These are phyloP conservation scores for Dendrolimus punctatus DNA, from an alignment of 1,140 invertebrate genomes.

Conservation along the genomic window DNA sequence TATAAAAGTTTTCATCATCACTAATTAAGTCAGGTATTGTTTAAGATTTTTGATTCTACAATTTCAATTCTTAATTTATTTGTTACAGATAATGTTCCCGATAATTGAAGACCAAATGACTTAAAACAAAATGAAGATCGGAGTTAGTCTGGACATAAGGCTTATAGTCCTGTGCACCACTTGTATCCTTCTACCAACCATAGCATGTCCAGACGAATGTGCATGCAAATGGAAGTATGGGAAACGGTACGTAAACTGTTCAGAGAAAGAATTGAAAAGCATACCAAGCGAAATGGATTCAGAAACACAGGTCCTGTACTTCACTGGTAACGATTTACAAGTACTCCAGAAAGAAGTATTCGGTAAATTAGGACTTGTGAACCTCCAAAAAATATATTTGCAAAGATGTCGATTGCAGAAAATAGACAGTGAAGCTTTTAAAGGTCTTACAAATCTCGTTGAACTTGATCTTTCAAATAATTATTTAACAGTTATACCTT, in stretches of 20 bases:
- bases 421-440: slow-evolving; percentile 85
- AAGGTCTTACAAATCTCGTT: slow-evolving; percentile 88
- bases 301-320: slow-evolving; percentile 91
- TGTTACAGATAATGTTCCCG: slow-evolving; percentile 64
- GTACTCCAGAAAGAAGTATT: slow-evolving; percentile 84
- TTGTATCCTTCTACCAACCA: slow-evolving; percentile 47
- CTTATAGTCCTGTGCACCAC: slow-evolving; percentile 60
- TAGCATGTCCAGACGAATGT: slow-evolving; percentile 83
- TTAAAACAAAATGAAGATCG: slow-evolving; percentile 61
- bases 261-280: slow-evolving; percentile 79
- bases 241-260: slow-evolving; percentile 91
- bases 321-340: slow-evolving; percentile 86
- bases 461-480: slow-evolving; percentile 91
- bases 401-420: slow-evolving; percentile 82
- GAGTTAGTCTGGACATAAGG: slow-evolving; percentile 48
- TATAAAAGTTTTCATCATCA: too few relatives aligned
- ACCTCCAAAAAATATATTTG: slow-evolving; percentile 89
- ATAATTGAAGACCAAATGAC: slow-evolving; percentile 35
- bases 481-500: slow-evolving; percentile 82
- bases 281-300: slow-evolving; percentile 88
- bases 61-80: slow-evolving; percentile 17
- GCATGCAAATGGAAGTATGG: slow-evolving; percentile 94
- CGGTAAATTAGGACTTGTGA: slow-evolving; percentile 82
- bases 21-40: too few relatives aligned
- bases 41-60: too few relatives aligned